Base-by-base conservation (phyloP, 53 echinoderm and acorn worm species). In the Luidia sarsii region DNA sequence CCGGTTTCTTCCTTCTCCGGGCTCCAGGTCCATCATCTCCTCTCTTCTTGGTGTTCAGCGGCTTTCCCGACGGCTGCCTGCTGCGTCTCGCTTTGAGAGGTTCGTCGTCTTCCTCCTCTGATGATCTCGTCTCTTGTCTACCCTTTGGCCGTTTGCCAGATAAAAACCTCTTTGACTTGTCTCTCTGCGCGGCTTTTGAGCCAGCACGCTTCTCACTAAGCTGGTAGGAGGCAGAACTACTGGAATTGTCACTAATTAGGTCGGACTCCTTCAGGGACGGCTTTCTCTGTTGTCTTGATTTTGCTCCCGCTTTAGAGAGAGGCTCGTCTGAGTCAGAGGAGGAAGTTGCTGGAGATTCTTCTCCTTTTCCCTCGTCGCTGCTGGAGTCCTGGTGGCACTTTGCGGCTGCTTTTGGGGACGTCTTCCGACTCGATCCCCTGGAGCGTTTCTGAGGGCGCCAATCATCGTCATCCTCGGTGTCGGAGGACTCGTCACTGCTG, bases 271-370 rank as follows among this genome's bases (percentile, higher is more conserved):
- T n/a, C n/a, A n/a, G n/a, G n/a, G n/a, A n/a, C n/a, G n/a, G n/a
- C n/a, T n/a, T n/a, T n/a, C n/a, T n/a, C n/a, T n/a, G n/a, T n/a
- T n/a, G n/a, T n/a, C n/a, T n/a, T n/a, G n/a, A n/a, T n/a, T n/a
- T n/a, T n/a, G n/a, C n/a, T 77, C 16, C 21, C 0, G 48, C 25
- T 39, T 61, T 61, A 1, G 48, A 57, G 11, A 77, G 61, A 31
- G 62, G 77, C 20, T 33, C 60, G 32, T 77, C 77, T 11, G 62
- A 77, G 61, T 77, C 62, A 11, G 67, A 67, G 23, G 60, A 46
- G 28, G 61, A 69, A 27, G 18, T 13, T 11, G 19, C 8, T 15
- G 7, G 18, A 19, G 31, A 30, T 10, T 77, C 33, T 39, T 57
- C 57, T 9, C 41, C 33, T 39, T 57, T 41, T 9, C 41, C 43